phyloP scores from a whole-genome alignment of 1,140 invertebrate species.

The Scaptomyza montana region DNA sequence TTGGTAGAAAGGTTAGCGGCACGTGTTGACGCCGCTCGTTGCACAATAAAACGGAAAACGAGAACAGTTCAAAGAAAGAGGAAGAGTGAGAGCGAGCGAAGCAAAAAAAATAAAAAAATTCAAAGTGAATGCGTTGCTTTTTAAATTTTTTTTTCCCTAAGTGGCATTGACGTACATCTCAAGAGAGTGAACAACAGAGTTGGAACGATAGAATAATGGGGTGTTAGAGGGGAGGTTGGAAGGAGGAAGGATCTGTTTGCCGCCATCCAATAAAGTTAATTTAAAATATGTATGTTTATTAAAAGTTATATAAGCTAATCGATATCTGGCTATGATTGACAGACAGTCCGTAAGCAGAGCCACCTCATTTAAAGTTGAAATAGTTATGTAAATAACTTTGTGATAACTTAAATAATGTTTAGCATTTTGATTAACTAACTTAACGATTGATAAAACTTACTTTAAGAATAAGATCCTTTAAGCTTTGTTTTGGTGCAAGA shows the following conservation, averaged over 20 bases:
- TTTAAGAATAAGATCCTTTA: no score
- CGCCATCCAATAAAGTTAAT: constrained; percentile 44
- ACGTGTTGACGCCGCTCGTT: constrained; percentile 58
- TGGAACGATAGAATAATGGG: neutral
- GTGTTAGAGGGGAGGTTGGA: neutral
- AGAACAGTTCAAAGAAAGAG: neutral
- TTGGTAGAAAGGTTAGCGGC: constrained; percentile 72
- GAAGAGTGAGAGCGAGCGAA: neutral
- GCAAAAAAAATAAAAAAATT: neutral
- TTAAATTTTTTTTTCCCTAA: constrained; percentile 28
- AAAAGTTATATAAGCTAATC: constrained; percentile 19
- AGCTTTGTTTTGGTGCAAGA: no score
- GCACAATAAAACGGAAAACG: constrained; percentile 14
- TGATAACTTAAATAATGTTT: no score
- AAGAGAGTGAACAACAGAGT: neutral
- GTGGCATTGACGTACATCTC: constrained; percentile 39
- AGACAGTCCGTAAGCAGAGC: no score
- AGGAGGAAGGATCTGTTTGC: constrained; percentile 11
- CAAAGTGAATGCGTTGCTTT: constrained; percentile 39
- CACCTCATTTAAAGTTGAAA: no score
- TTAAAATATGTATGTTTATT: constrained; percentile 40
- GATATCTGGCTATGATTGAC: neutral
- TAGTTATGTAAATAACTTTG: no score
- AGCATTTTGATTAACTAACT: no score
- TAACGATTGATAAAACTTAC: no score